phyloP scores from a whole-genome alignment of 64 coral and sea anemone genomes.

The Montipora cactus region DNA sequence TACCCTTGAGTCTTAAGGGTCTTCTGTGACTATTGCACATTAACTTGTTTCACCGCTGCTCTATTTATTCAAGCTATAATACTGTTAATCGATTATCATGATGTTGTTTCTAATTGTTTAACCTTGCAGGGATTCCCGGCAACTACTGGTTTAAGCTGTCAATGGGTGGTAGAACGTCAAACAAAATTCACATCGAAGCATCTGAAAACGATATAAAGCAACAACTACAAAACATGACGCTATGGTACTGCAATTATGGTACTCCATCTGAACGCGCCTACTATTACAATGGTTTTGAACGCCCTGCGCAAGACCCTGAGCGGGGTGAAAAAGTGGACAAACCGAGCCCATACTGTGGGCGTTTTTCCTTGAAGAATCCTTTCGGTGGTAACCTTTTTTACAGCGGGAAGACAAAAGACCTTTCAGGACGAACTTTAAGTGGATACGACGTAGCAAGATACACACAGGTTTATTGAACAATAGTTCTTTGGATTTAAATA shows the following conservation, averaged over 20 bases:
- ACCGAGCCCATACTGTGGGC: constrained; percentile 45
- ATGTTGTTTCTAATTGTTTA: neutral
- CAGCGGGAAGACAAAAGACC: constrained; percentile 44
- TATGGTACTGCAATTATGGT: constrained; percentile 68
- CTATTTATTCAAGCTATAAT: too few relatives aligned
- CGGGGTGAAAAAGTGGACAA: constrained; percentile 57
- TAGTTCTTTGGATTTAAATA: too few relatives aligned
- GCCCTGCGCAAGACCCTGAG: neutral
- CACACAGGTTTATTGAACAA: constrained; percentile 38
- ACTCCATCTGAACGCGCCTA: constrained; percentile 42
- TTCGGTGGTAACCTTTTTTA: constrained; percentile 12
- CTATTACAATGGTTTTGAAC: constrained; percentile 81
- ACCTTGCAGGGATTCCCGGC: constrained; percentile 18
- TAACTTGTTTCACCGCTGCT: too few relatives aligned
- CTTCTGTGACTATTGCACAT: too few relatives aligned
- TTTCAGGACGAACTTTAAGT: constrained; percentile 33
- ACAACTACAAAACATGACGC: constrained; percentile 57
- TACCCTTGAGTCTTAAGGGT: too few relatives aligned
- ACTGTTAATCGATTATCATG: neutral
- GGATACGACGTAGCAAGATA: constrained; percentile 65
- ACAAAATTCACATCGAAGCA: constrained; percentile 53
- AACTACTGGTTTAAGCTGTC: constrained; percentile 64
- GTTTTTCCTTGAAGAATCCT: constrained; percentile 69
- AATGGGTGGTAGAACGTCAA: constrained; percentile 50
- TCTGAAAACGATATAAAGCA: constrained; percentile 17